Percentiles rank a stretch among this genome's conserved stretches.
phyloP scores from a whole-genome alignment of 2,113 vertebrate species.

The Neodon shergylaensis region DNA sequence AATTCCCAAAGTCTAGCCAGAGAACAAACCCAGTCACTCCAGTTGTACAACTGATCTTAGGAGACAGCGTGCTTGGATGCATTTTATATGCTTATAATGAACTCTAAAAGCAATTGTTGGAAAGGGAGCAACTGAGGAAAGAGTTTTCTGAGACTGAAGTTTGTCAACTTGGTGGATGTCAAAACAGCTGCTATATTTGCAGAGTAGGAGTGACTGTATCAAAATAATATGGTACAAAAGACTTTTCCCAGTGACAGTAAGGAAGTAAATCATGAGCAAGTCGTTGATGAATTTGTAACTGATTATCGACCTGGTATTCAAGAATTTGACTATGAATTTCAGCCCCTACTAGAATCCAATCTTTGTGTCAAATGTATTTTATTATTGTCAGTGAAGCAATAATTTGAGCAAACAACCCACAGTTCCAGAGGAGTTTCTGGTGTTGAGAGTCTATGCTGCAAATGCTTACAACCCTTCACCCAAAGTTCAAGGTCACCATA shows the following conservation, averaged over 20 bases:
- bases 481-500: constrained; percentile 66
- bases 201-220: not conserved
- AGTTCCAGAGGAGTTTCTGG: not conserved
- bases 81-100: constrained; percentile 7
- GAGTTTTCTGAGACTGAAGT: not conserved
- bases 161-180: not conserved
- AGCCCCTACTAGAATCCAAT: not conserved
- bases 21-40: not conserved
- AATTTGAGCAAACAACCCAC: constrained; percentile 72
- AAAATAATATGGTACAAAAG: not conserved
- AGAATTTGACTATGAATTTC: not conserved
- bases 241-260: not conserved
- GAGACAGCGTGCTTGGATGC: not conserved
- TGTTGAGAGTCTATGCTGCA: constrained; percentile 72
- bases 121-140: constrained; percentile 9
- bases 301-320: not conserved
- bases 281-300: not conserved
- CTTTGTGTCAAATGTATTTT: constrained; percentile 26
- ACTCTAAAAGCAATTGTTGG: constrained; percentile 35
- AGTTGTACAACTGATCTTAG: not conserved
- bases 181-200: not conserved
- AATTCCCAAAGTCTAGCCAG: not conserved
- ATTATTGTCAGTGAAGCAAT: not conserved
- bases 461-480: not conserved
- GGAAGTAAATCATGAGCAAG: not conserved